A percentile compares a stretch with the other conserved stretches of the same genome.
phyloP scores from a whole-genome alignment of 2,888 invertebrate genomes.

The Rapana venosa region DNA sequence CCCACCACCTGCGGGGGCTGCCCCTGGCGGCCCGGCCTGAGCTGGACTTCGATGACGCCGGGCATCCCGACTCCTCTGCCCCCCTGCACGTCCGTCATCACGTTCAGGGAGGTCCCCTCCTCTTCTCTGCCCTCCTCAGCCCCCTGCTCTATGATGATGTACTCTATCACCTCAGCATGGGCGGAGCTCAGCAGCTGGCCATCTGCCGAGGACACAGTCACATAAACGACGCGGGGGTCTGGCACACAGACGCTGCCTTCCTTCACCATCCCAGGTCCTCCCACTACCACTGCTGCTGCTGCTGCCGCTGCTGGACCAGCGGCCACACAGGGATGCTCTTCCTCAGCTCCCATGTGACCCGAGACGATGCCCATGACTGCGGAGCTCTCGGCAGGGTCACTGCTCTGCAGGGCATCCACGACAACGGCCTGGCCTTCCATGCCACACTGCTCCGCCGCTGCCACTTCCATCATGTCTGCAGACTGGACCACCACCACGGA shows the following conservation, averaged over 20 bases:
- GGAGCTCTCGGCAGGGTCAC: not conserved
- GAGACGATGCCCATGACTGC: not conserved
- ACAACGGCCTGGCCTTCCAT: not conserved
- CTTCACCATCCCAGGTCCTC: not conserved
- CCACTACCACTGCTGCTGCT: not conserved
- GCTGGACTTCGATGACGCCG: not conserved
- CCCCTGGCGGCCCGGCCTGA: not conserved
- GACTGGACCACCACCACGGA: not conserved
- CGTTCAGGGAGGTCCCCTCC: too few relatives aligned
- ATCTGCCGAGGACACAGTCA: not conserved
- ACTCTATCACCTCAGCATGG: not conserved
- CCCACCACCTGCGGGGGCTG: not conserved
- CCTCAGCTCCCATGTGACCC: not conserved
- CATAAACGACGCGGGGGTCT: not conserved
- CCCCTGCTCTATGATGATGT: not conserved
- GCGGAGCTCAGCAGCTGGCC: not conserved
- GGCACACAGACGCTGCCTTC: not conserved
- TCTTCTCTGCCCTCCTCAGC: too few relatives aligned
- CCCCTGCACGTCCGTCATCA: too few relatives aligned
- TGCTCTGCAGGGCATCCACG: not conserved
- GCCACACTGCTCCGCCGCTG: not conserved
- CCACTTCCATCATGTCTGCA: not conserved
- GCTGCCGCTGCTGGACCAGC: not conserved
- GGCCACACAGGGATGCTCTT: not conserved
- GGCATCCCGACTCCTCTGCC: too few relatives aligned